Evolutionary conservation across 2,797 vertebrate genomes (phyloP), one percentile per base, ranked within the genome.

Genomic region (Rhinatrema bivittatum): DNA sequence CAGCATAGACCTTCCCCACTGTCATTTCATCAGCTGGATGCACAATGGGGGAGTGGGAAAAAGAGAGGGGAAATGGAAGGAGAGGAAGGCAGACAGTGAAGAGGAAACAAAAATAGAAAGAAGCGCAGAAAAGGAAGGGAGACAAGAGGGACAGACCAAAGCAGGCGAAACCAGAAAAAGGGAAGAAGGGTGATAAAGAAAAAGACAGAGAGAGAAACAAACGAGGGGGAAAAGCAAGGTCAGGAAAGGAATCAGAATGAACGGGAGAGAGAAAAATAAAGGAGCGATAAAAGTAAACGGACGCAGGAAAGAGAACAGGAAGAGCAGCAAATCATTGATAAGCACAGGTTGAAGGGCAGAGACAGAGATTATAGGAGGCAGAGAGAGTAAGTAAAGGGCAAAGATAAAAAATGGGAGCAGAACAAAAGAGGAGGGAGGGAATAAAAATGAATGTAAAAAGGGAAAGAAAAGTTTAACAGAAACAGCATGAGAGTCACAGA

Each of bases 1-100:
- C 94, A 0, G 94, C 94, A 0, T 98, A 98, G 29, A 98, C 93
- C 59, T 98, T 98, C 26, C 94, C 94, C 46, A 98, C 91, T 0
- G 94, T 97, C 78, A 98, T 87, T 68, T 97, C 94, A 39, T 95
- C 93, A 3, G 87, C 94, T 98, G 69, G 26, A 39, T 41, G 46
- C 28, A 19, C 36, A 37, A 21, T 12, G 9, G 13, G 13, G 16
- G 0, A 19, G 13, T 2, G 15, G 32, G 7, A 2, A 2, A 36
- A 2, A 2, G 7, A n/a, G 16, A 15, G 16, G 14, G 17, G 16
- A 25, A 20, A 7, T 15, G 13, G 30, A 21, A 19, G 4, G 11
- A 5, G 7, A 7, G 10, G 21, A 16, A 7, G 4, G 1, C 11
- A 3, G 16, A 16, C 17, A 10, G 16, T 5, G 18, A 9, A 7